Base-by-base conservation (phyloP, 1,140 invertebrate genomes). In the Ylistrum balloti region DNA sequence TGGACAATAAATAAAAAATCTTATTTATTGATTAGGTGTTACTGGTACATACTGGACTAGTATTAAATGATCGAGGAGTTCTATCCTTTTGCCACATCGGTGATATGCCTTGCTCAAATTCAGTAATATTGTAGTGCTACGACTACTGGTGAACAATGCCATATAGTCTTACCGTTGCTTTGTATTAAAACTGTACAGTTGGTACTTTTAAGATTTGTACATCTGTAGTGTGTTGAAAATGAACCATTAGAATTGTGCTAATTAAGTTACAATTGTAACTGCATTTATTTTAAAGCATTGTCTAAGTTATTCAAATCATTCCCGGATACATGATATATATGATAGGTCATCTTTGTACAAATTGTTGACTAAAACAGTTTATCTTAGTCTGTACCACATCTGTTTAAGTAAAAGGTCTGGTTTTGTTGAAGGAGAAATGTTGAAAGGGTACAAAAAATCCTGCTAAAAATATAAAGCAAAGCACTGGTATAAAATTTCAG, bases 31-130 rank as follows among this genome's bases (percentile, higher is more conserved):
- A 74, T n/a, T 74, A n/a, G n/a, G 5, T 74, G 56, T 74, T 74
- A 13, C 5, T 38, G 35, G 35, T 38, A 7, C 35, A 13, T 38
- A n/a, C n/a, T n/a, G 5, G 35, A 38, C 35, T 38, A 38, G 35
- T 38, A 28, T 28, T 74, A 74, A 45, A 7, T n/a, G 28, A 1
- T 28, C 22, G 56, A 74, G 22, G 56, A 74, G 28, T 74, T n/a
- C 56, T 74, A 74, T 74, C 28, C n/a, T n/a, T 22, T 74, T 74
- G 35, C 28, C 56, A n/a, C 22, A 28, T 74, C 28, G 56, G 56
- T 74, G 56, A 74, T 74, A 74, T 74, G n/a, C 56, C 56, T 74
- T 74, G 56, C 56, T 74, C 56, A 74, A 74, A n/a, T 74, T 74
- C n/a, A 28, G 56, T 74, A 74, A 74, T 74, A 74, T n/a, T 74